phyloP scores from a whole-genome alignment of 2,888 invertebrate species.

The Limulus polyphemus region DNA sequence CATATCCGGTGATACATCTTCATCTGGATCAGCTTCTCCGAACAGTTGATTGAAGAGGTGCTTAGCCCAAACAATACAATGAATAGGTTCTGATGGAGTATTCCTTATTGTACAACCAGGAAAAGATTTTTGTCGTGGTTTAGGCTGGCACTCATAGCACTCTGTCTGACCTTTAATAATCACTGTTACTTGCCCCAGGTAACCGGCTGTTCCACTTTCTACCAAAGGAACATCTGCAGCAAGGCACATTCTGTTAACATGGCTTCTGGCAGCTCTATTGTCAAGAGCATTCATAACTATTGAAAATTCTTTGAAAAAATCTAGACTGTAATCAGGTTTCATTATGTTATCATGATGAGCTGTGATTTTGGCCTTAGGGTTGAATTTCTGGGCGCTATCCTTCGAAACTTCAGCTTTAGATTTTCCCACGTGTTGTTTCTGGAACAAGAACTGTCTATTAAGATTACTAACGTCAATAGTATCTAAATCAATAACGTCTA shows the following conservation, averaged over 20 bases:
- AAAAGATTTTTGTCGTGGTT: constrained; percentile 78
- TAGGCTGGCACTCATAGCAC: constrained; percentile 93
- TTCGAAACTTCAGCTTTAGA: constrained; percentile 86
- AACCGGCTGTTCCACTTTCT: constrained; percentile 95
- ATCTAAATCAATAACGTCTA: constrained; percentile 96
- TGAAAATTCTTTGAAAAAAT: constrained; percentile 79
- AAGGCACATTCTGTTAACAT: constrained; percentile 97
- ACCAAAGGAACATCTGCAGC: constrained; percentile 86
- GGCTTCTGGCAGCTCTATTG: constrained; percentile 88
- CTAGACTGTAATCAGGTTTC: constrained; percentile 70
- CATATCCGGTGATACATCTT: constrained; percentile 94
- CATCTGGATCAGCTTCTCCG: constrained; percentile 87
- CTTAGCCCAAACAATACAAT: constrained; percentile 99
- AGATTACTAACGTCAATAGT: constrained; percentile 99
- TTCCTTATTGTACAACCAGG: constrained; percentile 98
- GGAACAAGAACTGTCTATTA: constrained; percentile 97
- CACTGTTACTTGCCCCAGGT: constrained; percentile 66
- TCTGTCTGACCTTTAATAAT: constrained; percentile 51
- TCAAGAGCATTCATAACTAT: constrained; percentile 94
- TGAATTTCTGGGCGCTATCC: constrained; percentile 74
- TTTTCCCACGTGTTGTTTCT: constrained; percentile 94
- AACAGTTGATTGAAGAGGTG: constrained; percentile 97
- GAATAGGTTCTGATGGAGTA: constrained; percentile 96
- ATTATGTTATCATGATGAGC: constrained; percentile 89
- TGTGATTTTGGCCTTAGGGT: constrained; percentile 72